These are phyloP conservation scores for Sminthurides aquaticus DNA, from an alignment of 2,888 invertebrate genomes.

Conservation along the genomic window DNA sequence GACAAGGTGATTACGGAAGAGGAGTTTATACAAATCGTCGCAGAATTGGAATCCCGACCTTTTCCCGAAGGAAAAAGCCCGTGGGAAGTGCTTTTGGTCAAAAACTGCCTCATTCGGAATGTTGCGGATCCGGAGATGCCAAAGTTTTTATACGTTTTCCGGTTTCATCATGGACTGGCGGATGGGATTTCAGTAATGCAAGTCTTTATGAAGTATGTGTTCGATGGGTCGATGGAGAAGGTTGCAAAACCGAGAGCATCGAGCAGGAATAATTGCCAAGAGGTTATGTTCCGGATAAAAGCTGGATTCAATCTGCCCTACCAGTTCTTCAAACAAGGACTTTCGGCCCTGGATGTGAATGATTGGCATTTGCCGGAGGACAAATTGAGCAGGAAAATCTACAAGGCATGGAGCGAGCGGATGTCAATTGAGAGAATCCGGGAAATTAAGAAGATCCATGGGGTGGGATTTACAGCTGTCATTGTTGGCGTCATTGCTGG, in stretches of 20 bases:
- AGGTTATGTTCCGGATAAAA: conserved; percentile 24
- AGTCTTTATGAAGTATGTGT: conserved; percentile 38
- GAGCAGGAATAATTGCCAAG: conserved; percentile 28
- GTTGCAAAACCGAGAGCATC: conserved; percentile 32
- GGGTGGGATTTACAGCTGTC: conserved; percentile 39
- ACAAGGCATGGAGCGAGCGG: conserved; percentile 36
- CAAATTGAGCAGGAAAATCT: conserved; percentile 32
- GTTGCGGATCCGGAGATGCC: conserved; percentile 19
- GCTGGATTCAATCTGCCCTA: conserved; percentile 37
- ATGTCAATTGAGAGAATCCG: conserved; percentile 32
- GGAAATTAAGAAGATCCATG: conserved; percentile 31
- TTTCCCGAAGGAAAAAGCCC: conserved; percentile 24
- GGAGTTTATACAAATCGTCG: conserved; percentile 22
- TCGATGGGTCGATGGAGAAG: conserved; percentile 33
- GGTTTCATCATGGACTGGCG: conserved; percentile 29
- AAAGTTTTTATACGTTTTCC: conserved; percentile 18
- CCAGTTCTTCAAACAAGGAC: conserved; percentile 38
- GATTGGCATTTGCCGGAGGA: conserved; percentile 38
- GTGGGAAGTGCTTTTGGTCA: conserved; percentile 22
- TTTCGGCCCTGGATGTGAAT: conserved; percentile 33
- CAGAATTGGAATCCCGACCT: conserved; percentile 18
- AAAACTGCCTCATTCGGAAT: conserved; percentile 18
- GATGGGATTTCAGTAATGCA: conserved; percentile 37
- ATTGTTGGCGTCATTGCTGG: conserved; percentile 35
- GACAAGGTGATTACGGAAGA: conserved; percentile 21